Evolutionary conservation across 1,140 invertebrate genomes (phyloP).

Genomic region (Dermatophagoides farinae): DNA sequence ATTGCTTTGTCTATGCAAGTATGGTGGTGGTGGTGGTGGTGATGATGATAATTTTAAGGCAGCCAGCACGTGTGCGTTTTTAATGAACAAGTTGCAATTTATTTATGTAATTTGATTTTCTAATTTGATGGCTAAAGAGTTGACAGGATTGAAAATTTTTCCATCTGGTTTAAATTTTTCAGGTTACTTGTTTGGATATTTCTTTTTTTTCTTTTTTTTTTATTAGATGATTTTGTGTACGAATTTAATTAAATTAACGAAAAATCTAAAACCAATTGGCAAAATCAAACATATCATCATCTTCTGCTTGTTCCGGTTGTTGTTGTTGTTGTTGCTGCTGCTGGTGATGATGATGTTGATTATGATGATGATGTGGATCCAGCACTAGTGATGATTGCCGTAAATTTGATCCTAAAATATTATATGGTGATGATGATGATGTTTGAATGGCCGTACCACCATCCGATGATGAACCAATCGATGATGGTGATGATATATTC

Average conservation of each 20-base stretch:
- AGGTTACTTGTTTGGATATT: not conserved
- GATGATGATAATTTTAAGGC: too few relatives aligned
- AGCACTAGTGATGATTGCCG: too few relatives aligned
- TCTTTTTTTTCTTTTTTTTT: too few relatives aligned
- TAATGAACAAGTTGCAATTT: too few relatives aligned
- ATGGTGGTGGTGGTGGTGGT: too few relatives aligned
- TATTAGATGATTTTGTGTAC: not conserved
- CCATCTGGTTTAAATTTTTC: not conserved
- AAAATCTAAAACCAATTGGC: slow-evolving; percentile 47
- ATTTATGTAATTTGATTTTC: too few relatives aligned
- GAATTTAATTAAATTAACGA: not conserved
- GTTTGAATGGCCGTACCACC: not conserved
- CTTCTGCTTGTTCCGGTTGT: slow-evolving; percentile 32
- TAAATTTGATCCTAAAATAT: not conserved
- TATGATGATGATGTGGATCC: too few relatives aligned
- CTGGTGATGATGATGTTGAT: not conserved
- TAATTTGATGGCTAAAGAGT: too few relatives aligned
- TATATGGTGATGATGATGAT: slow-evolving; percentile 8
- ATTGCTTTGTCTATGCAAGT: too few relatives aligned
- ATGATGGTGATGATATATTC: not conserved
- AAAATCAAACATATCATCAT: slow-evolving; percentile 70
- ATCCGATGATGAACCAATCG: too few relatives aligned
- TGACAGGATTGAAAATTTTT: too few relatives aligned
- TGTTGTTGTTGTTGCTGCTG: not conserved
- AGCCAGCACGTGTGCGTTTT: too few relatives aligned